A percentile compares a stretch with the other conserved stretches of the same genome.
Evolutionary conservation across 1,140 invertebrate genomes (phyloP).

Genomic region (Latrodectus geometricus): DNA sequence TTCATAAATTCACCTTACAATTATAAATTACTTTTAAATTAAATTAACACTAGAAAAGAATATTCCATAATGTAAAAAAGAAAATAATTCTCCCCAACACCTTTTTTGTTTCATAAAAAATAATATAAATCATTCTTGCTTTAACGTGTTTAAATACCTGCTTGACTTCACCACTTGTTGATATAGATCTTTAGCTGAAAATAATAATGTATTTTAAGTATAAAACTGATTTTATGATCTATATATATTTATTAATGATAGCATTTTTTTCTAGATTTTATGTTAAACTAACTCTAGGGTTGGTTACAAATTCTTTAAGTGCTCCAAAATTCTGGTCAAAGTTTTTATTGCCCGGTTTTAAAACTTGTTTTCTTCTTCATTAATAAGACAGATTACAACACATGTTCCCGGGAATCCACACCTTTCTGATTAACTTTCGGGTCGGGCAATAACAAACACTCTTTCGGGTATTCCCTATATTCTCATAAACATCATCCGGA

Average conservation of each 20-base stretch:
- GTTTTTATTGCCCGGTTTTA: background rate
- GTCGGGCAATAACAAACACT: conserved; percentile 23
- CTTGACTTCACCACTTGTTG: conserved; percentile 34
- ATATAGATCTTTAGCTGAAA: background rate
- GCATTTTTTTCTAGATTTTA: too few relatives aligned
- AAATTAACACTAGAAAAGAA: too few relatives aligned
- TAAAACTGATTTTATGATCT: too few relatives aligned
- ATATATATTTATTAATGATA: too few relatives aligned
- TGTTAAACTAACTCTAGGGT: too few relatives aligned
- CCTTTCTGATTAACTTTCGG: conserved; percentile 11
- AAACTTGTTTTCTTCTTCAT: background rate
- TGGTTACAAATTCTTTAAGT: background rate
- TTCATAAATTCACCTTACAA: too few relatives aligned
- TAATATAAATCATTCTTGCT: conserved; percentile 5
- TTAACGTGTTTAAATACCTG: background rate
- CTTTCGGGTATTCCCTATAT: conserved; percentile 46
- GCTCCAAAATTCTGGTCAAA: background rate
- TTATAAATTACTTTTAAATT: too few relatives aligned
- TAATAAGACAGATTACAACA: background rate
- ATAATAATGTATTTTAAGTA: too few relatives aligned
- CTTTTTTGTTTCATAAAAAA: conserved; percentile 13
- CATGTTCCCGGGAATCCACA: conserved; percentile 12
- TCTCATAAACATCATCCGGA: conserved; percentile 56
- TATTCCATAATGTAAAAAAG: too few relatives aligned
- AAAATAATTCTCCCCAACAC: background rate